Evolutionary conservation across 2,113 vertebrate species (phyloP).

Genomic region (Megaleporinus macrocephalus): DNA sequence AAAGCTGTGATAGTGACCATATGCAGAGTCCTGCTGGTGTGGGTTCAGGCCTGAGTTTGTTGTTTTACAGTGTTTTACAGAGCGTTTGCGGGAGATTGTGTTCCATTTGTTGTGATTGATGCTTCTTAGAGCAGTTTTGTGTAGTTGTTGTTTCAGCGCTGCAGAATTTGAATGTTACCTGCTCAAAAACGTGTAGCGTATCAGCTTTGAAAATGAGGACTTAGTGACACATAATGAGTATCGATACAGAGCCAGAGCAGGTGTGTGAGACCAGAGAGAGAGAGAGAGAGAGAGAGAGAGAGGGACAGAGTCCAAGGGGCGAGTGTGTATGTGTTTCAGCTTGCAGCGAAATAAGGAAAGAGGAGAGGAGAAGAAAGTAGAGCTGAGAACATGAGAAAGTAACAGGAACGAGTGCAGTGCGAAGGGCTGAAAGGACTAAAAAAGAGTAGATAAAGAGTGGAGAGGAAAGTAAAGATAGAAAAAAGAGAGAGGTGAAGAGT

Average conservation of each 20-base stretch:
- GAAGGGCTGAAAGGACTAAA: not conserved
- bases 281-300: conserved; percentile 57
- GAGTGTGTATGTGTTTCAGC: conserved; percentile 77
- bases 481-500: conserved; percentile 51
- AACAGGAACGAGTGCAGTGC: not conserved
- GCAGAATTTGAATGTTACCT: no score
- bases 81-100: no score
- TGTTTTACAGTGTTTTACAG: no score
- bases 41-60: no score
- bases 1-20: no score
- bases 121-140: no score
- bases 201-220: conserved; percentile 34
- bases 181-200: conserved; percentile 22
- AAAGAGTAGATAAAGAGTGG: not conserved
- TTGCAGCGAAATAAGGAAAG: conserved; percentile 65
- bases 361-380: conserved; percentile 64
- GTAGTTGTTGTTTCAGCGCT: no score
- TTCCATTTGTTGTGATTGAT: no score
- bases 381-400: conserved; percentile 34
- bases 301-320: no score
- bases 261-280: conserved; percentile 45
- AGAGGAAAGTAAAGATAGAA: not conserved
- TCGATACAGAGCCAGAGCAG: conserved; percentile 29
- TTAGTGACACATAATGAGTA: conserved; percentile 52
- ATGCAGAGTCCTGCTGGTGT: no score